phyloP scores from a whole-genome alignment of 2,888 invertebrate genomes.

The Psococerastis gibbosa region DNA sequence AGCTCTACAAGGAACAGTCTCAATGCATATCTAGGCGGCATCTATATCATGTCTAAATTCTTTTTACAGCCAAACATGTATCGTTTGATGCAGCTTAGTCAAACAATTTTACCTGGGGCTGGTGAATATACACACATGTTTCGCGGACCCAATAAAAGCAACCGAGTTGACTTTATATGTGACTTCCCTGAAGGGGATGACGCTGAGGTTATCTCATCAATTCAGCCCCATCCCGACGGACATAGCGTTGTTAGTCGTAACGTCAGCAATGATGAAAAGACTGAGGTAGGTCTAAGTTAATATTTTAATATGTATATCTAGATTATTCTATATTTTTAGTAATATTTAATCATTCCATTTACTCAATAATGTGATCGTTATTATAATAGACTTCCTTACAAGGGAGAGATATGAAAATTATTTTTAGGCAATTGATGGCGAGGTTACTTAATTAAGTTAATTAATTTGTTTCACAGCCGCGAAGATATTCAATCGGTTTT shows the following conservation, averaged over 20 bases:
- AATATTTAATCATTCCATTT: neutral
- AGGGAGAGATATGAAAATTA: too few relatives aligned
- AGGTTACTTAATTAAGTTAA: too few relatives aligned
- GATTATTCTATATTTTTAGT: neutral
- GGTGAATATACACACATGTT: constrained; percentile 69
- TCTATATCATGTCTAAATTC: too few relatives aligned
- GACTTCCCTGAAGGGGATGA: constrained; percentile 77
- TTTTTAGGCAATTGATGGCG: too few relatives aligned
- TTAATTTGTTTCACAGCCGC: too few relatives aligned
- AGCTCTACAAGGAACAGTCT: too few relatives aligned
- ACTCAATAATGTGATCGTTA: neutral
- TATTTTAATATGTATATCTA: too few relatives aligned
- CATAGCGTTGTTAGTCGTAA: constrained; percentile 80
- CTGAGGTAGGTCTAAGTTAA: constrained; percentile 41
- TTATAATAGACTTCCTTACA: too few relatives aligned
- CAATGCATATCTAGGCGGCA: too few relatives aligned
- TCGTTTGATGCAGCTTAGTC: constrained; percentile 71
- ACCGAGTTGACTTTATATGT: constrained; percentile 74
- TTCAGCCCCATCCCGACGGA: constrained; percentile 78
- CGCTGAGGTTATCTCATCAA: constrained; percentile 76
- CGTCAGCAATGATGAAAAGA: constrained; percentile 64
- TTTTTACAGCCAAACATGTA: constrained; percentile 84
- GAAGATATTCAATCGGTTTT: too few relatives aligned
- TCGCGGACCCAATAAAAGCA: constrained; percentile 46
- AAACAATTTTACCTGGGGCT: constrained; percentile 61